These are phyloP conservation scores for Tetrapedia diversipes DNA, from an alignment of 2,888 invertebrate species.

Conservation along the genomic window DNA sequence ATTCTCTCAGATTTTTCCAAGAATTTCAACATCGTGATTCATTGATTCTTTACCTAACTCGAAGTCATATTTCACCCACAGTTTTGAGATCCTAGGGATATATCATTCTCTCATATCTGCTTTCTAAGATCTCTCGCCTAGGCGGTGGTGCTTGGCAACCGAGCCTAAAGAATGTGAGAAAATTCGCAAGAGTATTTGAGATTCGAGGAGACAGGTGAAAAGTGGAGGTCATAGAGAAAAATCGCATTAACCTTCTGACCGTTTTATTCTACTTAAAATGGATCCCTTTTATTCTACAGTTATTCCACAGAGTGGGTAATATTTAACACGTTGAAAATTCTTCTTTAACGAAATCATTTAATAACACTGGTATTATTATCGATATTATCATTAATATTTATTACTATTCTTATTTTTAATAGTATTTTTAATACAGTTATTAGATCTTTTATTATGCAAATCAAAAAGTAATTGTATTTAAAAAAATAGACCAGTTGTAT, in stretches of 20 bases:
- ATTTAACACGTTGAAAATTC: too few species aligned
- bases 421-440: too few species aligned
- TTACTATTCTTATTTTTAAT: too few species aligned
- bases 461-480: too few species aligned
- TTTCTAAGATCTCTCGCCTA: slow-evolving; percentile 2
- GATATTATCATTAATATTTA: too few species aligned
- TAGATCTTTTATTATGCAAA: too few species aligned
- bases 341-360: too few species aligned
- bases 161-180: slow-evolving; percentile 14
- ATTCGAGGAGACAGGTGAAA: slow-evolving; percentile 29
- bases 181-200: slow-evolving; percentile 7
- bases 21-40: neutral
- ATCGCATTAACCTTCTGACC: slow-evolving; percentile 33
- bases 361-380: too few species aligned
- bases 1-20: neutral
- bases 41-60: slow-evolving; percentile 3
- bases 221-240: slow-evolving; percentile 22
- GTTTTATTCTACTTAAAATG: slow-evolving; percentile 46
- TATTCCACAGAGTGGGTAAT: too few species aligned
- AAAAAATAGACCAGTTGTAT: too few species aligned
- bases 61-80: slow-evolving; percentile 10
- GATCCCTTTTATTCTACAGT: neutral
- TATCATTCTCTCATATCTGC: neutral
- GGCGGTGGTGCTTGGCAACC: neutral
- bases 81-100: slow-evolving; percentile 20